phyloP scores from a whole-genome alignment of 2,888 invertebrate genomes.

The Phorcus lineatus region DNA sequence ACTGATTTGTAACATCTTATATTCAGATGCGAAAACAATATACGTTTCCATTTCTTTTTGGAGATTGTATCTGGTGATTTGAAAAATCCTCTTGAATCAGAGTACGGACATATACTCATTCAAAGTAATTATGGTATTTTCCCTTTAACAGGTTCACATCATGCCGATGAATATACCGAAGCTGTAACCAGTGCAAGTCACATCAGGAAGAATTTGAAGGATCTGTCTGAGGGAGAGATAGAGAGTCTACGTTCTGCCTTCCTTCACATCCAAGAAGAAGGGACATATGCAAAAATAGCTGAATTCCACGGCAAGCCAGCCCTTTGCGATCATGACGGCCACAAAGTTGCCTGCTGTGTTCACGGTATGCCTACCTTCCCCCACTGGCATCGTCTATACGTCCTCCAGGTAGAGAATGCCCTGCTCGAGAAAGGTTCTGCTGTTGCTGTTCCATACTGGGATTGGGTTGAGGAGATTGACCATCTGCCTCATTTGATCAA shows the following conservation, averaged over 20 bases:
- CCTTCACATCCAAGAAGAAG: slow-evolving; percentile 37
- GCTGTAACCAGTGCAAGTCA: slow-evolving; percentile 34
- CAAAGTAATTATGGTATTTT: neutral
- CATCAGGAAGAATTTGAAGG: slow-evolving; percentile 35
- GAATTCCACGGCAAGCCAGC: slow-evolving; percentile 47
- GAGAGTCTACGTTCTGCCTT: slow-evolving; percentile 46
- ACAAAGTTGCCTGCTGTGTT: slow-evolving; percentile 37
- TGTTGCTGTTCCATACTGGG: slow-evolving; percentile 46
- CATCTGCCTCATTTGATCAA: slow-evolving; percentile 35
- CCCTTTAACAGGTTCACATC: slow-evolving; percentile 12
- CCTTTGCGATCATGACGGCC: slow-evolving; percentile 33
- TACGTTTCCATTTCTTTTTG: no score
- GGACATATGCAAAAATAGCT: slow-evolving; percentile 41
- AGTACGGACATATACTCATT: no score
- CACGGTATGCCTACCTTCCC: slow-evolving; percentile 47
- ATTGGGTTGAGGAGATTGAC: slow-evolving; percentile 38
- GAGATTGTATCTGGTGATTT: no score
- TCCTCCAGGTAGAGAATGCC: slow-evolving; percentile 43
- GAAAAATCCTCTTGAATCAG: no score
- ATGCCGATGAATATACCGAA: slow-evolving; percentile 33
- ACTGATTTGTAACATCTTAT: no score
- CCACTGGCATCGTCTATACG: slow-evolving; percentile 43
- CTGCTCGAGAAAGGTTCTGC: slow-evolving; percentile 41
- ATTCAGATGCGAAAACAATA: no score
- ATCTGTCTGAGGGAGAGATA: slow-evolving; percentile 38